Base-by-base conservation (phyloP, 2,797 vertebrate genomes). In the Craterocephalus amniculus region DNA sequence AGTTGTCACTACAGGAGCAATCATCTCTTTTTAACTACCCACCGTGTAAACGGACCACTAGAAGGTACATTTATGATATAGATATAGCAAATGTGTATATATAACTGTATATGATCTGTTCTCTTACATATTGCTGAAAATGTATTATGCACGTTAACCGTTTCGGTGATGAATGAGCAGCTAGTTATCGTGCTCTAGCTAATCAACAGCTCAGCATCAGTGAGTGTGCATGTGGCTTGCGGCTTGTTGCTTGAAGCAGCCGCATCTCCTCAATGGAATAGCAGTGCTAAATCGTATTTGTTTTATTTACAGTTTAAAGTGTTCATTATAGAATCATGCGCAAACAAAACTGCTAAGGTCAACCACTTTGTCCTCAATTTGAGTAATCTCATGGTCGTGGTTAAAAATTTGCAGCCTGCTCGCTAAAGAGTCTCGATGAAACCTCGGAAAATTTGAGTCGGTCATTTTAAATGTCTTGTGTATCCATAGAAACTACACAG, bases 401-500 rank as follows among this genome's bases (percentile, higher is more conserved):
- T 56, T 49, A 51, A 4, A 4, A 58, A 71, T 69, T 29, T 34
- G 51, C 16, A 32, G 26, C 9, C 27, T 18, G 34, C 0, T 79
- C 64, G 70, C 11, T 34, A 11, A 5, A 9, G 3, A 34, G 71
- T 78, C 24, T 34, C 22, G 27, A 40, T 48, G 51, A 78, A 78
- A 67, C 10, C 58, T 63, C 16, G 9, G 45, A n/a, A 40, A 67
- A 62, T 66, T 68, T 66, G 45, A 70, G 36, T 34, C 45, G 24
- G 62, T 58, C 26, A 76, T 78, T 67, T 67, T 43, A 73, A 81
- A 86, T 86, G 67, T 83, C 67, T 52, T 43, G 79, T 75, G 93
- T 94, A 81, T 89, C 94, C 93, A 94, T 95, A 91, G 93, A 91
- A 94, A 94, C 93, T 79, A 90, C 85, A 84, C 80, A 82, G 82